Percentiles rank a stretch among this genome's conserved stretches.
Conservation (phyloP, 2,888 invertebrate species). For the Ischnus inquisitorius region DNA sequence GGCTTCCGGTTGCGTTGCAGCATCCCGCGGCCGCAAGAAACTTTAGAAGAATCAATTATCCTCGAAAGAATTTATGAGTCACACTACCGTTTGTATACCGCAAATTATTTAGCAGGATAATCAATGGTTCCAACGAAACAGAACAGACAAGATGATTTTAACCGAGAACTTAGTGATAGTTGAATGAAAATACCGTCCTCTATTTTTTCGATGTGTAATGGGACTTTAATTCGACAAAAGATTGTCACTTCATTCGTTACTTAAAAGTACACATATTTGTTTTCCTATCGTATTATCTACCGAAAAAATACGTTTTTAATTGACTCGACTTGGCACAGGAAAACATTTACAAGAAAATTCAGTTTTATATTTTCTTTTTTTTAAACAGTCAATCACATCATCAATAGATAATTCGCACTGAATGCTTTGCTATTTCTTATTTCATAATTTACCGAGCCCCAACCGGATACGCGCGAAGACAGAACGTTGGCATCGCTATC, state of each 20-base stretch:
- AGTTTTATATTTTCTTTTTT: too few species aligned
- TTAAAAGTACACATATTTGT: too few species aligned
- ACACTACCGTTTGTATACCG: background rate
- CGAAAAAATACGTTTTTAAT: too few species aligned
- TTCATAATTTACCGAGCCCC: background rate
- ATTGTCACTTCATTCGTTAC: background rate
- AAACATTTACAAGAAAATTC: too few species aligned
- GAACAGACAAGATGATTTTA: background rate
- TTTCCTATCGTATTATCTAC: too few species aligned
- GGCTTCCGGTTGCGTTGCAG: slow-evolving; percentile 53
- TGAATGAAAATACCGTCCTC: too few species aligned
- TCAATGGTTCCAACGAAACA: background rate
- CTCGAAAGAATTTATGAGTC: slow-evolving; percentile 19
- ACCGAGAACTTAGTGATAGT: background rate
- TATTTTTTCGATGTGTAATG: too few species aligned
- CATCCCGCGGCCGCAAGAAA: slow-evolving; percentile 34
- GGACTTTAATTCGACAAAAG: background rate
- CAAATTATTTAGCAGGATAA: slow-evolving; percentile 1
- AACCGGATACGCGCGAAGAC: slow-evolving; percentile 36
- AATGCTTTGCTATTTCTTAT: background rate
- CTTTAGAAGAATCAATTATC: slow-evolving; percentile 12
- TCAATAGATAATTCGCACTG: background rate
- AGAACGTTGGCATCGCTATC: slow-evolving; percentile 63
- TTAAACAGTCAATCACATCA: too few species aligned
- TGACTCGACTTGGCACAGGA: too few species aligned